Base-by-base conservation (phyloP, 2,113 vertebrate species). In the Perca fluviatilis region DNA sequence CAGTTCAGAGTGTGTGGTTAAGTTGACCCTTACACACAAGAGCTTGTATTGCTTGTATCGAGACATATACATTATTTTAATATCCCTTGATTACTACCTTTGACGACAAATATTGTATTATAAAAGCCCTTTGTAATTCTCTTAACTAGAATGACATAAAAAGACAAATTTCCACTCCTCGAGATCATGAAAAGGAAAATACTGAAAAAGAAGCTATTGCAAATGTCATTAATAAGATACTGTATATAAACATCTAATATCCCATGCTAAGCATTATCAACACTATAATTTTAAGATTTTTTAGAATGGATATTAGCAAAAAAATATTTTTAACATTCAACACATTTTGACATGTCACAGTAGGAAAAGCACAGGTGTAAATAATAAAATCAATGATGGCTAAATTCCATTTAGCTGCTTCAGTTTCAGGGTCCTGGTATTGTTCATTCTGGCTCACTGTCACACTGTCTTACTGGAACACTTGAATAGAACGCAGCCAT, bases 331-430 rank as follows among this genome's bases (percentile, higher is more conserved):
- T 27, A 27, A 27, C 6, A 10, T 18, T 25, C n/a, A n/a, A 47
- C 23, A 25, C 40, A 66, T 54, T 46, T 53, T 23, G 21, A 54
- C 21, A 33, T 15, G 30, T 40, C 25, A 47, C 16, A 73, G 18
- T 10, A n/a, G 14, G 13, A 49, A 57, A 27, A 27, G 30, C 57
- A 30, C n/a, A 70, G 40, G 3, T 36, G 18, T 58, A 19, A 62
- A 61, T 19, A 60, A 64, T 66, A 16, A 36, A 61, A 53, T 33
- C 4, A 49, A 47, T 30, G 7, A 70, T 13, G 7, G 21, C 43
- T 53, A 27, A 36, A 50, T 75, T 56, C 56, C 16, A 63, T 85
- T 49, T 40, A 73, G 25, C 50, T 60, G 25, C 36, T 73, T 10
- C 4, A 27, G 36, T 65, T 60, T 77, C 54, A 27, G 30, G 56